Evolutionary conservation across 2,113 vertebrate species (phyloP).

Genomic region (Pyxicephalus adspersus): DNA sequence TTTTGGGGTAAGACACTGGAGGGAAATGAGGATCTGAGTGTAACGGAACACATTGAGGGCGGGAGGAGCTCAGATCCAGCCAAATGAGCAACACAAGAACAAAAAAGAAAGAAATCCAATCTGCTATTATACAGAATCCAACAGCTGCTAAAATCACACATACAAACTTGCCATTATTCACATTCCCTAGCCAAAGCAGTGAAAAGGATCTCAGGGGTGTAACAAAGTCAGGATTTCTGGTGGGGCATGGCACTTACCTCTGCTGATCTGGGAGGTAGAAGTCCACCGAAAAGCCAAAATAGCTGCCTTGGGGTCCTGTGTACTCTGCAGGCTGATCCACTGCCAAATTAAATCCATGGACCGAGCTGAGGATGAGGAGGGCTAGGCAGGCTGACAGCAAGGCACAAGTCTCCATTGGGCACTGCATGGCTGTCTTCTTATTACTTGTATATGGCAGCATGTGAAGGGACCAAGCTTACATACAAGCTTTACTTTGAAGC

Average conservation of each 20-base stretch:
- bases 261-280: conserved; percentile 82
- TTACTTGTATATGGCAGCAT: neutral
- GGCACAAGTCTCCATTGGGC: neutral
- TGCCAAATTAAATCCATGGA: conserved; percentile 84
- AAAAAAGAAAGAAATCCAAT: conserved; percentile 7
- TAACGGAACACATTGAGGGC: conserved; percentile 49
- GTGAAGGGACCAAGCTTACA: neutral
- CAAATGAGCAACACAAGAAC: conserved; percentile 10
- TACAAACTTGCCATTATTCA: conserved; percentile 7
- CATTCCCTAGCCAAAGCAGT: conserved; percentile 3
- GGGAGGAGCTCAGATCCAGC: conserved; percentile 5
- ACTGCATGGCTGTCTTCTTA: neutral
- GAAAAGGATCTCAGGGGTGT: neutral
- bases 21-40: conserved; percentile 27
- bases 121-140: too few species aligned
- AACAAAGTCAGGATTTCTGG: too few species aligned
- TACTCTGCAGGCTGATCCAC: conserved; percentile 78
- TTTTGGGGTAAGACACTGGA: conserved; percentile 9
- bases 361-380: conserved; percentile 64
- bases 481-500: conserved; percentile 48
- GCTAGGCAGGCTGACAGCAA: conserved; percentile 30
- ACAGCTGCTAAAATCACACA: too few species aligned
- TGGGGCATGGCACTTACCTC: conserved; percentile 74
- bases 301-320: conserved; percentile 79
- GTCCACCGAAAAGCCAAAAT: conserved; percentile 89